These are phyloP conservation scores for Cassiopea andromeda DNA, from an alignment of 30 jellyfish, hydroid and myxozoan species.

Conservation along the genomic window DNA sequence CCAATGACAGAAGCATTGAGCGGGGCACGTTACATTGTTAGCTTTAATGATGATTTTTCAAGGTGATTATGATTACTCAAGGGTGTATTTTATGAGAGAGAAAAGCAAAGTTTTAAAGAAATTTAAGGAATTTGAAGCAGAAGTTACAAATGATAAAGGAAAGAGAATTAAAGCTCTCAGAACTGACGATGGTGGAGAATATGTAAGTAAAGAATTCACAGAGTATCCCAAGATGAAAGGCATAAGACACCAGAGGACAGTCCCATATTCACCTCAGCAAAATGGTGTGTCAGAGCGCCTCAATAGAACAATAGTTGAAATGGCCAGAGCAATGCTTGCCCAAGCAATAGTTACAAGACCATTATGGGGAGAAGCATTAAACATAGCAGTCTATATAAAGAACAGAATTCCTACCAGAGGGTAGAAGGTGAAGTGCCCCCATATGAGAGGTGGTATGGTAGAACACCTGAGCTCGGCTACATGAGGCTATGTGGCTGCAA, in stretches of 20 bases:
- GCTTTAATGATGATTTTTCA: background rate
- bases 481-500: slow-evolving; percentile 1
- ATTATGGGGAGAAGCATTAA: background rate
- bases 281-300: background rate
- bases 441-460: background rate
- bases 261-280: background rate
- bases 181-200: slow-evolving; percentile 3
- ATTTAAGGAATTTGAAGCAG: background rate
- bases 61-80: background rate
- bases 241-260: background rate
- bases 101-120: background rate
- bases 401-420: slow-evolving; percentile 1
- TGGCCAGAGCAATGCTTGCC: slow-evolving; percentile 4
- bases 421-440: background rate
- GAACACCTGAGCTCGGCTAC: background rate
- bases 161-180: background rate
- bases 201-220: background rate
- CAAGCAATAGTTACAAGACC: background rate
- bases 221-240: background rate
- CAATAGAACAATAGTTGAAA: background rate
- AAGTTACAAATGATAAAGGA: background rate
- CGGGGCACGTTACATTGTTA: background rate
- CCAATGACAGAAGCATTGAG: background rate
- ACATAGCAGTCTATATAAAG: background rate
- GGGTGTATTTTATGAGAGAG: background rate